Evolutionary conservation across 2,888 invertebrate species (phyloP).

Genomic region (Malthinus seriepunctatus): DNA sequence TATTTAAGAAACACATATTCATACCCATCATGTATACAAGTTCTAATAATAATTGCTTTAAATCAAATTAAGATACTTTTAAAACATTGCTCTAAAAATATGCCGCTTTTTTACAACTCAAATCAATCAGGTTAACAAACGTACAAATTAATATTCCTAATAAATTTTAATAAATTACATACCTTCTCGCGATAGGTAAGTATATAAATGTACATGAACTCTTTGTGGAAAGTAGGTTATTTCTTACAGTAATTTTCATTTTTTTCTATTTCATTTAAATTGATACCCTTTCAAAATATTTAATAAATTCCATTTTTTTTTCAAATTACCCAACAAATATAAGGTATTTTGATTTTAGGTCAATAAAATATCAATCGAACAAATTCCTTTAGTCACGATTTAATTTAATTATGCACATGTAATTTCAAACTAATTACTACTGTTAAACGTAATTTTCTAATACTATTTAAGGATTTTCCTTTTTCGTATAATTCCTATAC

Average conservation of each 20-base stretch:
- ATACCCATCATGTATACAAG: constrained; percentile 18
- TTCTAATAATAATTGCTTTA: constrained; percentile 27
- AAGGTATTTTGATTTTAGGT: too few relatives aligned
- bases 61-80: constrained; percentile 6
- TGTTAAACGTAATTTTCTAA: too few relatives aligned
- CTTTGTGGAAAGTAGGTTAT: constrained; percentile 1
- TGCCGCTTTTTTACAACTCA: neutral
- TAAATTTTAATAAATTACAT: constrained; percentile 6
- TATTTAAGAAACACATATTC: constrained; percentile 30
- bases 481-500: too few relatives aligned
- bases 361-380: too few relatives aligned
- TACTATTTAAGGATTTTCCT: too few relatives aligned
- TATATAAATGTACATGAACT: constrained; percentile 1
- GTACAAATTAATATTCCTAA: constrained; percentile 1
- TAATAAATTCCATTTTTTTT: too few relatives aligned
- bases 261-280: neutral
- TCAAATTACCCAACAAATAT: too few relatives aligned
- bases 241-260: neutral
- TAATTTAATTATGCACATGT: too few relatives aligned
- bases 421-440: too few relatives aligned
- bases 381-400: too few relatives aligned
- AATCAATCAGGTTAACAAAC: constrained; percentile 4
- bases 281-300: too few relatives aligned
- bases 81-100: constrained; percentile 1
- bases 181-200: too few relatives aligned